Conservation (phyloP, 2,797 vertebrate genomes). For the Myotis pilosus region DNA sequence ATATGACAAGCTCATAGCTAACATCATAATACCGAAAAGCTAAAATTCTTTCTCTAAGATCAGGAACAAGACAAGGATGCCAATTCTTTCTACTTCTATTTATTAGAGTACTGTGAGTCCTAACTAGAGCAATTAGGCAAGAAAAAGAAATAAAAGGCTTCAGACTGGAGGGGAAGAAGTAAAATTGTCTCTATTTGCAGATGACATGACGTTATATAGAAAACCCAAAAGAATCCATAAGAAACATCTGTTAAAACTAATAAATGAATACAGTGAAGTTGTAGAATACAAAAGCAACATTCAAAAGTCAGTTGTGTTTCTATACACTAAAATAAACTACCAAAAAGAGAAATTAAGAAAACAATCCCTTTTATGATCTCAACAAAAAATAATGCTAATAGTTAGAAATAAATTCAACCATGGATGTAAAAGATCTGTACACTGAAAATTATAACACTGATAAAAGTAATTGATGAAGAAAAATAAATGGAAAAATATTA, state of each 20-base stretch:
- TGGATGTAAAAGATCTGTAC: background rate
- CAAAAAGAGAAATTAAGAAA: background rate
- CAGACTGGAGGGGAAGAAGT: background rate
- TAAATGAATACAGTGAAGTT: background rate
- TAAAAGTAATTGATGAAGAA: background rate
- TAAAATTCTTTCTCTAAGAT: background rate
- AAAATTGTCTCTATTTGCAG: background rate
- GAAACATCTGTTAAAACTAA: background rate
- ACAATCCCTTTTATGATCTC: background rate
- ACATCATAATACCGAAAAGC: background rate
- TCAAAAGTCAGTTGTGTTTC: background rate
- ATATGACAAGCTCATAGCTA: background rate
- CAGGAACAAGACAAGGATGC: background rate
- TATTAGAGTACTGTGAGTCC: background rate
- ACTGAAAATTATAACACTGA: background rate
- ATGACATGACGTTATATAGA: background rate
- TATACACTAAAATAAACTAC: background rate
- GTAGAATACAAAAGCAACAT: background rate
- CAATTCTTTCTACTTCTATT: background rate
- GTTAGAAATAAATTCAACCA: background rate
- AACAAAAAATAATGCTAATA: background rate
- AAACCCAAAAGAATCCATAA: background rate
- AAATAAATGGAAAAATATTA: background rate
- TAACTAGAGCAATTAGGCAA: background rate
- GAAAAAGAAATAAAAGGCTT: background rate